Conservation (phyloP, 2,888 invertebrate species). For the Nyleta sp. region DNA sequence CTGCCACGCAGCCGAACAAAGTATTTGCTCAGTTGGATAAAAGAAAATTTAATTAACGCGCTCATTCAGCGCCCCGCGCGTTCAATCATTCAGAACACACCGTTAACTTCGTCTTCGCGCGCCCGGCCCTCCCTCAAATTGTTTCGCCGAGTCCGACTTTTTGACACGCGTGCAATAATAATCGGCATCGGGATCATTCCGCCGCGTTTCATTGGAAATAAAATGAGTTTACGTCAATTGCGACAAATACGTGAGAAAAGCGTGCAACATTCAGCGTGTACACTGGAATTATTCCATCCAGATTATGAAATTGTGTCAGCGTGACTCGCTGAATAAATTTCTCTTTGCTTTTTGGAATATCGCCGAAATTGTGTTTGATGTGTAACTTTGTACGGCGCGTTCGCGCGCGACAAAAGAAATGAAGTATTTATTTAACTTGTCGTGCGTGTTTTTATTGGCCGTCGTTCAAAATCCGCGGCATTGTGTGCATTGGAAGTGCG, state of each 20-base stretch:
- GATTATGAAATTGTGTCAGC: conserved; percentile 31
- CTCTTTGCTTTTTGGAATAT: conserved; percentile 20
- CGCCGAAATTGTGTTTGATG: conserved; percentile 14
- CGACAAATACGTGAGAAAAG: conserved; percentile 17
- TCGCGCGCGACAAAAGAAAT: conserved; percentile 10
- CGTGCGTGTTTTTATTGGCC: conserved; percentile 15
- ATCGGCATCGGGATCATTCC: too few relatives aligned
- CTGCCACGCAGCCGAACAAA: conserved; percentile 21
- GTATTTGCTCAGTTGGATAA: conserved; percentile 50
- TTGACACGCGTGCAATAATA: background rate
- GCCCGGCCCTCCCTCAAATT: conserved; percentile 20
- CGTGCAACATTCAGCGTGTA: conserved; percentile 9
- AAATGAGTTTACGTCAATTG: conserved; percentile 14
- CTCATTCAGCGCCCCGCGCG: conserved; percentile 25
- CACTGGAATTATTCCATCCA: conserved; percentile 7
- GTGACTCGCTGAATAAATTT: conserved; percentile 19
- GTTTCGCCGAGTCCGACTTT: conserved; percentile 7
- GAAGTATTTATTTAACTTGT: conserved; percentile 8
- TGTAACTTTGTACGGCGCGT: conserved; percentile 11
- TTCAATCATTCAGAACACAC: conserved; percentile 51
- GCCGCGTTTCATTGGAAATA: too few relatives aligned
- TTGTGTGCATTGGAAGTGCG: background rate
- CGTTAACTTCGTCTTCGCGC: conserved; percentile 27
- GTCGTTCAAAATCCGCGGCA: background rate
- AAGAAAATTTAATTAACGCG: conserved; percentile 58